These are phyloP conservation scores for Jordanella pulchra DNA, from an alignment of 2,797 vertebrate genomes.

Conservation along the genomic window DNA sequence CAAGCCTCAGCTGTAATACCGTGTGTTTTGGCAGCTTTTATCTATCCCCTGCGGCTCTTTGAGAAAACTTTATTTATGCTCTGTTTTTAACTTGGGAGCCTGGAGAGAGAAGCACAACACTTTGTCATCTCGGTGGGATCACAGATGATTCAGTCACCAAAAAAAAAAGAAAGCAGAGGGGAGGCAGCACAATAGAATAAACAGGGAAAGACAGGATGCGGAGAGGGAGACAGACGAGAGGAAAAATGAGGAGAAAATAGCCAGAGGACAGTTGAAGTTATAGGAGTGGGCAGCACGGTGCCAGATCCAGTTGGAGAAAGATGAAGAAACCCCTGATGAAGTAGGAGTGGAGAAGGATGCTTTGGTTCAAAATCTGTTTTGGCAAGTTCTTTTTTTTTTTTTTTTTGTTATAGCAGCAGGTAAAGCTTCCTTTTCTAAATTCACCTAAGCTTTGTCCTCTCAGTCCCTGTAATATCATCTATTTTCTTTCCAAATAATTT, in stretches of 20 bases:
- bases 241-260: constrained; percentile 52
- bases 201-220: constrained; percentile 43
- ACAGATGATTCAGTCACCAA: constrained; percentile 56
- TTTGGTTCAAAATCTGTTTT: constrained; percentile 28
- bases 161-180: constrained; percentile 45
- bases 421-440: constrained; percentile 18
- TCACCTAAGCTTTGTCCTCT: constrained; percentile 1
- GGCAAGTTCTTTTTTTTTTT: constrained; percentile 14
- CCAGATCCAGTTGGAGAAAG: constrained; percentile 32
- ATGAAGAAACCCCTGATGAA: constrained; percentile 33
- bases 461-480: background rate
- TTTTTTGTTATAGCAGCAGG: constrained; percentile 8
- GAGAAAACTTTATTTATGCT: constrained; percentile 55
- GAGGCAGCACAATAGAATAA: constrained; percentile 52
- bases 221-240: constrained; percentile 39
- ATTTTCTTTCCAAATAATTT: background rate
- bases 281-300: constrained; percentile 49
- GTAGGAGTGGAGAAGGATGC: constrained; percentile 15
- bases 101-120: constrained; percentile 40
- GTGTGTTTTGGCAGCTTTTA: constrained; percentile 57
- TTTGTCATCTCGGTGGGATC: constrained; percentile 53
- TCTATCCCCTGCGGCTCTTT: constrained; percentile 35
- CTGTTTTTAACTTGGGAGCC: constrained; percentile 40
- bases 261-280: constrained; percentile 53
- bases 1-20: constrained; percentile 42